Evolutionary conservation across 2,888 invertebrate genomes (phyloP), one percentile per base, ranked within the genome.

Genomic region (Actias luna): DNA sequence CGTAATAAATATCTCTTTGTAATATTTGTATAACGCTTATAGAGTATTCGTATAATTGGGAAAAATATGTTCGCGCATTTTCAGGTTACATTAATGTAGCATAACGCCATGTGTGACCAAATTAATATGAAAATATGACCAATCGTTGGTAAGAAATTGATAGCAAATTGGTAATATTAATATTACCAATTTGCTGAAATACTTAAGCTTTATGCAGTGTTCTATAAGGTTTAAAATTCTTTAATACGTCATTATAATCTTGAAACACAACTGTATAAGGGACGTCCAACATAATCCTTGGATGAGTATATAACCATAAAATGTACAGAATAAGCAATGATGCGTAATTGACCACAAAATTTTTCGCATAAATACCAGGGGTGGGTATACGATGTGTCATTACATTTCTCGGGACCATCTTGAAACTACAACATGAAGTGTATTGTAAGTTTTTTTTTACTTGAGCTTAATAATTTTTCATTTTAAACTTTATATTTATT

Each of bases 361-460:
- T 83, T 83, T 80, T 79, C 77, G 85, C 92, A 92, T 92, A 93
- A 88, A 92, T 92, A 93, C 84, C 69, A 77, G 79, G 92, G 89
- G 84, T 88, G 86, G 74, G 79, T 83, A 81, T 77, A 73, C 78
- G 80, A 80, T 84, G 87, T 88, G 92, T 87, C 93, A 93, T 88
- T 92, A 81, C 84, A 78, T 76, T 83, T 69, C 79, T 79, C 75
- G 79, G 78, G 65, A 70, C 69, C 74, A 74, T 74, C 79, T 80
- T 81, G 74, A 69, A 78, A 71, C 73, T 74, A 66, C 78, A 88
- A 79, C 77, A 93, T 93, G 93, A 89, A 87, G 79, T 82, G 76
- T 76, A 72, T 87, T 75, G 93, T 93, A 83, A 93, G 93, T 89
- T 74, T 27, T 29, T 22, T 18, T 36, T n/a, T 42, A 42, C 5